Percentiles rank a stretch among this genome's conserved stretches.
phyloP scores from a whole-genome alignment of 2,888 invertebrate genomes.

The Meteorus colon region DNA sequence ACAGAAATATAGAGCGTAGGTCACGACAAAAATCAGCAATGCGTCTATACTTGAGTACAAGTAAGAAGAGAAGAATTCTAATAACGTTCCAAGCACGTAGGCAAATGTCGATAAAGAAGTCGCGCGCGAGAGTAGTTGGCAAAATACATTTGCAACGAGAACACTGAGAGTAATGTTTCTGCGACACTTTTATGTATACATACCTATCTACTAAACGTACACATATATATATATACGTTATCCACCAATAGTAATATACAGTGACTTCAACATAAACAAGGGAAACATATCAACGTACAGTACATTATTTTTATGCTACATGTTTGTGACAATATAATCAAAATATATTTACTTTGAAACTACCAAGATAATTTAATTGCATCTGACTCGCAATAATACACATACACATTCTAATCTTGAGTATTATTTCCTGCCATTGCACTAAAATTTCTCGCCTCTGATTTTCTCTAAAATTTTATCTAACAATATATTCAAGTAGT shows the following conservation, averaged over 20 bases:
- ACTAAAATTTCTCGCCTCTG: not conserved
- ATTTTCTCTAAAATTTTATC: conserved; percentile 3
- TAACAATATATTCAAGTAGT: conserved; percentile 9
- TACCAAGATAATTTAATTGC: not conserved
- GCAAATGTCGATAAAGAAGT: conserved; percentile 55
- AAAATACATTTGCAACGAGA: conserved; percentile 13
- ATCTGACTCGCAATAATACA: not conserved
- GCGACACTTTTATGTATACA: conserved; percentile 3
- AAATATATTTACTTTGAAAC: not conserved
- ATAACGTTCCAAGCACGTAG: conserved; percentile 55
- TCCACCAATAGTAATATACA: not conserved
- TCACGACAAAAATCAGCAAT: conserved; percentile 44
- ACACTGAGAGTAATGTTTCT: conserved; percentile 10
- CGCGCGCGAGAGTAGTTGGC: conserved; percentile 28
- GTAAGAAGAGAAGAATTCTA: conserved; percentile 52
- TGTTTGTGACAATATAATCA: not conserved
- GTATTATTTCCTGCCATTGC: not conserved
- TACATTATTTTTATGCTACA: not conserved
- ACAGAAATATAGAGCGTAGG: conserved; percentile 35
- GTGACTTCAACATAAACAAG: not conserved
- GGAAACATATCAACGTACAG: not conserved
- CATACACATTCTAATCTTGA: not conserved
- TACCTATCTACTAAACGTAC: no score
- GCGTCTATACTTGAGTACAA: conserved; percentile 50
- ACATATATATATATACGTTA: not conserved